Percentiles rank a stretch among this genome's conserved stretches.
phyloP scores from a whole-genome alignment of 2,113 vertebrate genomes.

The Indri indri region DNA sequence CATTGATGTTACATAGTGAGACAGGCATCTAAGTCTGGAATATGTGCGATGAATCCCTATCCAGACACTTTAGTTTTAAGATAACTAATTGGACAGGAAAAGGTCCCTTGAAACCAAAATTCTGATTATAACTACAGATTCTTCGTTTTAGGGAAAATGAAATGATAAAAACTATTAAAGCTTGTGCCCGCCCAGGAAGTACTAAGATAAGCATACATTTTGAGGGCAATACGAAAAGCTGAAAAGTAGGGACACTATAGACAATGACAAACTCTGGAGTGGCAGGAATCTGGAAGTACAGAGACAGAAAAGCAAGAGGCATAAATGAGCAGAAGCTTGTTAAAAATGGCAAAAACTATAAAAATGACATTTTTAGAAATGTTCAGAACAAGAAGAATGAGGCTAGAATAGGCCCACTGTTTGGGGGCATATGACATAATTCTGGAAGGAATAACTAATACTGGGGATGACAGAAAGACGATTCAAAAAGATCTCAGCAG shows the following conservation, averaged over 20 bases:
- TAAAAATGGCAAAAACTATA: slow-evolving; percentile 51
- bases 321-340: slow-evolving; percentile 2
- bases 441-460: neutral
- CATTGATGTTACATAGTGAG: neutral
- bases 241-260: neutral
- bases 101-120: neutral
- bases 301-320: slow-evolving; percentile 27
- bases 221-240: neutral
- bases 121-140: slow-evolving; percentile 1
- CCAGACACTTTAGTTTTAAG: neutral
- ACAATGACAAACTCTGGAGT: neutral
- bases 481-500: neutral
- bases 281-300: neutral
- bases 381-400: slow-evolving; percentile 49
- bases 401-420: slow-evolving; percentile 20
- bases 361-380: slow-evolving; percentile 53
- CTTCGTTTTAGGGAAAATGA: neutral
- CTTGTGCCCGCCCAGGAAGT: neutral
- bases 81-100: neutral
- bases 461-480: neutral
- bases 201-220: neutral
- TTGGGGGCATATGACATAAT: slow-evolving; percentile 35
- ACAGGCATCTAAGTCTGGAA: neutral
- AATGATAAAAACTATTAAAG: neutral
- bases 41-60: neutral